Conservation (phyloP, 2,888 invertebrate genomes). For the Scotopteryx bipunctaria region DNA sequence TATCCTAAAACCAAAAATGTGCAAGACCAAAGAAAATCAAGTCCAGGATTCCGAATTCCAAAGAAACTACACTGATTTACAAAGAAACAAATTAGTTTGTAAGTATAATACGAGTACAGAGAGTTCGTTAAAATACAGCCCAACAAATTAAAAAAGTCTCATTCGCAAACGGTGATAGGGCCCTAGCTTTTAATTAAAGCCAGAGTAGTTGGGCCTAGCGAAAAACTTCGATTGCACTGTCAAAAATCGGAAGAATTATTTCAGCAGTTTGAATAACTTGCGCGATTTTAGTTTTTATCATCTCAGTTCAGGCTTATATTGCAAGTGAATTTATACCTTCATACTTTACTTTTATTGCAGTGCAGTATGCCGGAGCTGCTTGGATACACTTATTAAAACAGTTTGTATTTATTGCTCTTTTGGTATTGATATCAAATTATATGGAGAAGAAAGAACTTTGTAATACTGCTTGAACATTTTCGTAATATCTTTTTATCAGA, state of each 20-base stretch:
- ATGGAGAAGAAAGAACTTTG: neutral
- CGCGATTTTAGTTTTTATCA: constrained; percentile 81
- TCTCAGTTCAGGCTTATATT: constrained; percentile 72
- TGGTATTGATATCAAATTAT: neutral
- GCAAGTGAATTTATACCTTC: constrained; percentile 73
- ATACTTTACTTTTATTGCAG: constrained; percentile 38
- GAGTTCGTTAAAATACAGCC: too few relatives aligned
- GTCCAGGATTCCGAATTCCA: too few relatives aligned
- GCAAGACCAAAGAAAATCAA: too few relatives aligned
- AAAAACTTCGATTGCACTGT: constrained; percentile 82
- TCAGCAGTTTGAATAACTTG: constrained; percentile 77
- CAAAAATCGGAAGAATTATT: constrained; percentile 83
- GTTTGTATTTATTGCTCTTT: constrained; percentile 65
- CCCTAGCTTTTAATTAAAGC: constrained; percentile 73
- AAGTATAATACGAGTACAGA: neutral
- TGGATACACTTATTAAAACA: constrained; percentile 73
- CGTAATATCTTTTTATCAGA: too few relatives aligned
- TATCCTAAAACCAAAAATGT: too few relatives aligned
- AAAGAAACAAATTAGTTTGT: too few relatives aligned
- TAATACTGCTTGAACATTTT: too few relatives aligned
- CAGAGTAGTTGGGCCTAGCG: constrained; percentile 70
- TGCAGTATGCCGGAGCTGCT: constrained; percentile 72
- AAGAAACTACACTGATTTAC: too few relatives aligned
- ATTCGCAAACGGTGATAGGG: neutral
- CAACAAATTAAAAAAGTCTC: too few relatives aligned